Evolutionary conservation across 2,113 vertebrate genomes (phyloP).

Genomic region (Okapia johnstoni): DNA sequence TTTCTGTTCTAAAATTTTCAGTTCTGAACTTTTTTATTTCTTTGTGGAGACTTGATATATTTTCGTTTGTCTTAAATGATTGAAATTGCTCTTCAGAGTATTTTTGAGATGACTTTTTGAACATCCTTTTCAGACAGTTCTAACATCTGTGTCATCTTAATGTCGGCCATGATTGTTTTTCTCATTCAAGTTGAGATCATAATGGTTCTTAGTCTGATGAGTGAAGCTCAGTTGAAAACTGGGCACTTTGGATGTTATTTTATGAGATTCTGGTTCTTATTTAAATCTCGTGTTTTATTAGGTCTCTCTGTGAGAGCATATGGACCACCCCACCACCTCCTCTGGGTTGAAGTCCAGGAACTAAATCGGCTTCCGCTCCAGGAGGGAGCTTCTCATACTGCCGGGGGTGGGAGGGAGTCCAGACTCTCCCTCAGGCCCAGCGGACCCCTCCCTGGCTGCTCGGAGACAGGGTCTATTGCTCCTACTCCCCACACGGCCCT

Average conservation of each 20-base stretch:
- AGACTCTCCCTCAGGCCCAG: too few relatives aligned
- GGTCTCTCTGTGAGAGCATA: not conserved
- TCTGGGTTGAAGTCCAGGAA: not conserved
- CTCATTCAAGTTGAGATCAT: not conserved
- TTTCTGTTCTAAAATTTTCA: not conserved
- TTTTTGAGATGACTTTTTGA: not conserved
- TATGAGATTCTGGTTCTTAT: not conserved
- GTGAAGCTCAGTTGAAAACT: not conserved
- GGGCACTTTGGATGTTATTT: not conserved
- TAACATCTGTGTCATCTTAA: not conserved
- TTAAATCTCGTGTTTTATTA: not conserved
- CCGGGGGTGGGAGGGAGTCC: fast-evolving
- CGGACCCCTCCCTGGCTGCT: too few relatives aligned
- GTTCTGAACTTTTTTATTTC: not conserved
- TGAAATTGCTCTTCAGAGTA: not conserved
- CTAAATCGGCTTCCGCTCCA: not conserved
- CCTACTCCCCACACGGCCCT: too few relatives aligned
- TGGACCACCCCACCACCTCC: fast-evolving
- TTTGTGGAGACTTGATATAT: not conserved
- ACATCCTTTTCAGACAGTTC: not conserved
- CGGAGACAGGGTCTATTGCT: too few relatives aligned
- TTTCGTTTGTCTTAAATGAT: not conserved
- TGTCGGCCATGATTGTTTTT: not conserved
- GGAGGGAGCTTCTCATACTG: too few relatives aligned
- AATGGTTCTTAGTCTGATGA: not conserved